Evolutionary conservation across 2,888 invertebrate species (phyloP).

Genomic region (Kuschelorhynchus macadamiae): DNA sequence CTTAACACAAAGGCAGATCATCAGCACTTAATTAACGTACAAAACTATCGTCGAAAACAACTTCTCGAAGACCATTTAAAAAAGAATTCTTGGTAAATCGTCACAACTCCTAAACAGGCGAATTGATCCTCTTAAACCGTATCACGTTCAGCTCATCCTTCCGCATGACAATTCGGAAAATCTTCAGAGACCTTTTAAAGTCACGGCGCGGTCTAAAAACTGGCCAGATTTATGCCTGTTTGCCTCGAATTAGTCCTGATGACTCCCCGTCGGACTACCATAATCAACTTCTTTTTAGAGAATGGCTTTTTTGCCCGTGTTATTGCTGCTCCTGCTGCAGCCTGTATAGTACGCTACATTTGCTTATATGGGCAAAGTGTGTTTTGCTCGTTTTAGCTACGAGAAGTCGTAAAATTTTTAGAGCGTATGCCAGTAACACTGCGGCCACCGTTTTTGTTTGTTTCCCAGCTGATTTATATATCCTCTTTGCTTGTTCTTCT

Average conservation of each 20-base stretch:
- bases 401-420: conserved; percentile 39
- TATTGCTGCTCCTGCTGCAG: conserved; percentile 12
- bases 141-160: conserved; percentile 47
- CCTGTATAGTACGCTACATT: conserved; percentile 11
- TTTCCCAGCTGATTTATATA: conserved; percentile 19
- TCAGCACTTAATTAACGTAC: conserved; percentile 12
- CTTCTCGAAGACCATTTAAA: conserved; percentile 11
- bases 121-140: conserved; percentile 43
- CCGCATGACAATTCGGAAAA: conserved; percentile 45
- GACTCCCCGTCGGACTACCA: conserved; percentile 39
- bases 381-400: conserved; percentile 27
- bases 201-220: conserved; percentile 32
- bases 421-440: conserved; percentile 33
- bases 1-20: neutral
- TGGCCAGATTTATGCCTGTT: conserved; percentile 43
- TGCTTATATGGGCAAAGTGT: conserved; percentile 30
- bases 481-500: neutral
- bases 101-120: conserved; percentile 33
- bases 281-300: conserved; percentile 25
- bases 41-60: neutral
- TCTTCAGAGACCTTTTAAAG: conserved; percentile 37
- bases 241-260: conserved; percentile 46
- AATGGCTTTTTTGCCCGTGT: conserved; percentile 29
- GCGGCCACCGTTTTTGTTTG: conserved; percentile 23
- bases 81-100: conserved; percentile 22